These are phyloP conservation scores for Lepeophtheirus salmonis DNA, from an alignment of 1,140 invertebrate species.

Conservation along the genomic window DNA sequence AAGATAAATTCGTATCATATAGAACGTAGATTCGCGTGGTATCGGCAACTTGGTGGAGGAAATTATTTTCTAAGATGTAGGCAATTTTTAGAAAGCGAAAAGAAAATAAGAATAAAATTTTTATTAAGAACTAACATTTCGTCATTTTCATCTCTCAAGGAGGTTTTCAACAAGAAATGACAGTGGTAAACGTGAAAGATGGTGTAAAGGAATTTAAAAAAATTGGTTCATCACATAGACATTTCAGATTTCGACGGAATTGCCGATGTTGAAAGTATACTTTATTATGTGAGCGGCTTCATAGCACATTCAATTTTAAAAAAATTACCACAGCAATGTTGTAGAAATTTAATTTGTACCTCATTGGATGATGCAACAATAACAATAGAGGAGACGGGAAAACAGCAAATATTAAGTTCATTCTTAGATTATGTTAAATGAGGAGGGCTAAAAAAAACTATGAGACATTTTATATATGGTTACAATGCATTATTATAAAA, in stretches of 20 bases:
- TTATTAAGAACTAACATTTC: constrained; percentile 1
- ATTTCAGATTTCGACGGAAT: background rate
- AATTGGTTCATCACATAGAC: background rate
- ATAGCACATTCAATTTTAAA: background rate
- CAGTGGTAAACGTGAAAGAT: background rate
- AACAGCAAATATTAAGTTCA: background rate
- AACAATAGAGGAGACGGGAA: background rate
- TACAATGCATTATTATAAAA: background rate
- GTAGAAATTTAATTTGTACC: background rate
- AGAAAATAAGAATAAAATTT: background rate
- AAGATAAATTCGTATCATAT: background rate
- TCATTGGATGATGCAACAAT: background rate
- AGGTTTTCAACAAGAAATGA: background rate
- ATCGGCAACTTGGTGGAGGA: background rate
- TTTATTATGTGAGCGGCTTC: background rate
- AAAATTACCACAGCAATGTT: background rate
- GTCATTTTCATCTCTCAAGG: background rate
- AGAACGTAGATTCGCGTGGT: background rate
- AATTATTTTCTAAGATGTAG: background rate
- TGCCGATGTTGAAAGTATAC: background rate
- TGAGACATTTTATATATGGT: background rate
- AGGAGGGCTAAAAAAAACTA: background rate
- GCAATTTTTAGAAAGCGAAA: background rate
- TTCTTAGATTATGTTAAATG: background rate
- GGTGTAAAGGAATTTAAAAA: background rate